Evolutionary conservation across 2,888 invertebrate genomes (phyloP).

Genomic region (Melinaea menophilus): DNA sequence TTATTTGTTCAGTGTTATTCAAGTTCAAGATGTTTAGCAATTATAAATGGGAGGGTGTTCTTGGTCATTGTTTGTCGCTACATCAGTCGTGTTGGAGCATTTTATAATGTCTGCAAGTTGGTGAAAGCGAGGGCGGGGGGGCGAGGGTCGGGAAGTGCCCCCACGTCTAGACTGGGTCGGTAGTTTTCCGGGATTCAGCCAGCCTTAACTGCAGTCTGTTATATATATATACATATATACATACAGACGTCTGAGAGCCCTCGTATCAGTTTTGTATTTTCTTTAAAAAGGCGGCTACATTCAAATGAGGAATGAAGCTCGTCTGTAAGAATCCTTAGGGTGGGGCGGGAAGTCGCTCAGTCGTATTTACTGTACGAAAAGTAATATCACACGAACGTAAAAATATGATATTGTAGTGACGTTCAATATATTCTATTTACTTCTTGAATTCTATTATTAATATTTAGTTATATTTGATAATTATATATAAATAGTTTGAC

Average conservation of each 20-base stretch:
- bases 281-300: conserved; percentile 48
- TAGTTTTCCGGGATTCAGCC: conserved; percentile 78
- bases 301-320: conserved; percentile 47
- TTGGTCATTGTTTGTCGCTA: conserved; percentile 52
- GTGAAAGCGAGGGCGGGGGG: conserved; percentile 61
- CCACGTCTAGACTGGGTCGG: conserved; percentile 79
- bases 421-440: not conserved
- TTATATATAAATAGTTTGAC: too few species aligned
- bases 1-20: conserved; percentile 7
- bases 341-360: conserved; percentile 36
- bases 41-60: conserved; percentile 25
- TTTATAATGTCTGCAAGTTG: conserved; percentile 69
- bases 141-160: conserved; percentile 67
- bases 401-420: conserved; percentile 9
- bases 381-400: conserved; percentile 23
- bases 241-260: conserved; percentile 67
- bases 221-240: conserved; percentile 50
- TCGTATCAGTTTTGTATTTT: conserved; percentile 63
- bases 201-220: conserved; percentile 74
- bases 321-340: conserved; percentile 53
- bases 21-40: conserved; percentile 24
- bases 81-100: conserved; percentile 62
- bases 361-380: conserved; percentile 31
- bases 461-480: too few species aligned
- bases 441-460: too few species aligned